These are phyloP conservation scores for Dromiciops gliroides DNA, from an alignment of 2,113 vertebrate species.

Conservation along the genomic window DNA sequence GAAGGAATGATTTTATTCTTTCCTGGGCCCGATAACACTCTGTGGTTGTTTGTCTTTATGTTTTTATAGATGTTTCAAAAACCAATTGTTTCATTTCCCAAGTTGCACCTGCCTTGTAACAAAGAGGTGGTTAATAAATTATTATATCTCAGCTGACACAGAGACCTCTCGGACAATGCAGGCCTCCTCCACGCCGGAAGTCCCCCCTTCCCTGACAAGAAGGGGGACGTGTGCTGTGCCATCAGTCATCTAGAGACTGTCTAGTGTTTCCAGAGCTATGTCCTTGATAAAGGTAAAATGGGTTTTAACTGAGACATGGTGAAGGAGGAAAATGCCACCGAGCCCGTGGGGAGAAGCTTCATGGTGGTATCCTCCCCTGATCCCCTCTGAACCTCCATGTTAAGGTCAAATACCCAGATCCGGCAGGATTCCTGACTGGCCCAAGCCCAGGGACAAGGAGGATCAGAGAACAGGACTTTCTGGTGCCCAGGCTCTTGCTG, in stretches of 20 bases:
- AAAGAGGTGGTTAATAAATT: not conserved
- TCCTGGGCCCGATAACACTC: not conserved
- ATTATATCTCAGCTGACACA: not conserved
- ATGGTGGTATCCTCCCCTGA: too few species aligned
- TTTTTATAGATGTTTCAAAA: not conserved
- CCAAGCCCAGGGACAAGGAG: too few species aligned
- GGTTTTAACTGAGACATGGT: not conserved
- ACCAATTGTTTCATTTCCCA: not conserved
- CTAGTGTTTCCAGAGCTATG: not conserved
- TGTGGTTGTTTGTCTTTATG: not conserved
- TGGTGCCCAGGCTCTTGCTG: too few species aligned
- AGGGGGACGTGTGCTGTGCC: too few species aligned
- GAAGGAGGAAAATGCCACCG: not conserved
- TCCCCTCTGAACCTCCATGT: too few species aligned
- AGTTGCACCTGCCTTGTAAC: not conserved
- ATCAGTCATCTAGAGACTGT: not conserved
- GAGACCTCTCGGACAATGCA: too few species aligned
- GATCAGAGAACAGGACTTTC: too few species aligned
- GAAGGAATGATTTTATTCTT: not conserved
- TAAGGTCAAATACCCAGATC: too few species aligned
- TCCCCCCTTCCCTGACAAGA: not conserved
- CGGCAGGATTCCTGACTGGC: too few species aligned
- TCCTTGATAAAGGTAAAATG: not conserved
- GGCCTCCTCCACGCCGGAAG: not conserved
- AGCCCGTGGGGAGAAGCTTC: too few species aligned